These are phyloP conservation scores for Phaetusa simplex DNA, from an alignment of 2,113 vertebrate genomes.

Conservation along the genomic window DNA sequence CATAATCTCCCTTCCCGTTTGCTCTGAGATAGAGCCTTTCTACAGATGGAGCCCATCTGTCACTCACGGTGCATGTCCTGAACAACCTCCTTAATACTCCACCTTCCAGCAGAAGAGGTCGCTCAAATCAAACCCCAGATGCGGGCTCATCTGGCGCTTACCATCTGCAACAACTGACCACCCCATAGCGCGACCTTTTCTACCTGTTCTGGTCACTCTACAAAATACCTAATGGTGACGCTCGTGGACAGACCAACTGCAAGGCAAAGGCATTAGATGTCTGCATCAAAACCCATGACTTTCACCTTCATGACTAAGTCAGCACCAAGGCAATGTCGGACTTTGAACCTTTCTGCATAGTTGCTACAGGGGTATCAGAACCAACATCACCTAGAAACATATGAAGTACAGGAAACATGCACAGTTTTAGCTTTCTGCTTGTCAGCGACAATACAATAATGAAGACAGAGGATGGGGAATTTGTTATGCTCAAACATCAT, in stretches of 20 bases:
- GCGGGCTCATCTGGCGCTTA: rapidly evolving
- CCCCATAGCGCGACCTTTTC: rapidly evolving
- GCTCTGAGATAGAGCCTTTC: not conserved
- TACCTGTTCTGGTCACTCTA: not conserved
- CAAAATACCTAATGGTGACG: not conserved
- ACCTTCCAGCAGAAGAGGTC: not conserved
- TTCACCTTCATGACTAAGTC: not conserved
- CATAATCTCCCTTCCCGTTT: not conserved
- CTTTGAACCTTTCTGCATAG: not conserved
- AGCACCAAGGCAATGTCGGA: not conserved
- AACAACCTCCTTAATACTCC: not conserved
- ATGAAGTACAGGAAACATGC: not conserved
- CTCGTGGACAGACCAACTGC: not conserved
- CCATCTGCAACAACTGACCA: not conserved
- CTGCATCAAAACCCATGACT: not conserved
- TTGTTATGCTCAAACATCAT: not conserved
- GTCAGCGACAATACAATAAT: not conserved
- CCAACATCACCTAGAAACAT: not conserved
- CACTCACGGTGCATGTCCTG: not conserved
- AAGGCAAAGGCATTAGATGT: not conserved
- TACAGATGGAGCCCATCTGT: not conserved
- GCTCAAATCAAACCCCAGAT: not conserved
- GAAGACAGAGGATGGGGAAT: not conserved
- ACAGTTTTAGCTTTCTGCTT: not conserved
- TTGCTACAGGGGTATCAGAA: not conserved